Evolutionary conservation across 2,888 invertebrate genomes (phyloP).

Genomic region (Trichogramma evanescens): DNA sequence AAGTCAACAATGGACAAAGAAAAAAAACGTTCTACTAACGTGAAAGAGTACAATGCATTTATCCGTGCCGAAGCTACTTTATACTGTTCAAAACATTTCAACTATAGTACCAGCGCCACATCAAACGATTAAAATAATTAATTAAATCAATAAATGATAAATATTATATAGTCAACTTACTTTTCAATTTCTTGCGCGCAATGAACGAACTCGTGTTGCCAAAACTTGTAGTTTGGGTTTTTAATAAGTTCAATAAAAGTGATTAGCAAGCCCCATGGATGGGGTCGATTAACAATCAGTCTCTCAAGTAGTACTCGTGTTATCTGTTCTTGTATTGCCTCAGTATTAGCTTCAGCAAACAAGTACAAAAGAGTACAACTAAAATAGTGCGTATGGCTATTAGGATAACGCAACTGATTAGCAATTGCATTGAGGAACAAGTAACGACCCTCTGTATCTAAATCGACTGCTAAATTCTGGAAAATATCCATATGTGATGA

Average conservation of each 20-base stretch:
- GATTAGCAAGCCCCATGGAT: constrained; percentile 97
- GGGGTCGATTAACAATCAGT: constrained; percentile 95
- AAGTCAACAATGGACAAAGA: no score
- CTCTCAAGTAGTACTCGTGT: constrained; percentile 92
- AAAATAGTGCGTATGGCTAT: constrained; percentile 99
- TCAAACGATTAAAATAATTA: not conserved
- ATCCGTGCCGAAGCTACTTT: no score
- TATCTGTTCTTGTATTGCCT: constrained; percentile 97
- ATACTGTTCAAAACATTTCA: no score
- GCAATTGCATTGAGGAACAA: constrained; percentile 97
- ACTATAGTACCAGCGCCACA: no score
- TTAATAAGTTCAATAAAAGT: constrained; percentile 99
- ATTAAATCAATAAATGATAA: not conserved
- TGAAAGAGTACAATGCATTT: no score
- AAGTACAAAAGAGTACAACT: constrained; percentile 94
- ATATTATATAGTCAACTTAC: constrained; percentile 53
- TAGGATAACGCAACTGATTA: constrained; percentile 97
- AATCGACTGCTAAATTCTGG: constrained; percentile 95
- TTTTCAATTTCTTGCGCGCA: constrained; percentile 99
- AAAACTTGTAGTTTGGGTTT: constrained; percentile 96
- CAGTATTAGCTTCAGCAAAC: constrained; percentile 94
- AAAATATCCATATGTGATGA: constrained; percentile 99
- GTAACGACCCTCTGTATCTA: constrained; percentile 97
- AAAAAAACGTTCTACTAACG: no score
- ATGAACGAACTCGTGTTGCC: constrained; percentile 98